Conservation (phyloP, 2,797 vertebrate species). For the Linurgus olivaceus region DNA sequence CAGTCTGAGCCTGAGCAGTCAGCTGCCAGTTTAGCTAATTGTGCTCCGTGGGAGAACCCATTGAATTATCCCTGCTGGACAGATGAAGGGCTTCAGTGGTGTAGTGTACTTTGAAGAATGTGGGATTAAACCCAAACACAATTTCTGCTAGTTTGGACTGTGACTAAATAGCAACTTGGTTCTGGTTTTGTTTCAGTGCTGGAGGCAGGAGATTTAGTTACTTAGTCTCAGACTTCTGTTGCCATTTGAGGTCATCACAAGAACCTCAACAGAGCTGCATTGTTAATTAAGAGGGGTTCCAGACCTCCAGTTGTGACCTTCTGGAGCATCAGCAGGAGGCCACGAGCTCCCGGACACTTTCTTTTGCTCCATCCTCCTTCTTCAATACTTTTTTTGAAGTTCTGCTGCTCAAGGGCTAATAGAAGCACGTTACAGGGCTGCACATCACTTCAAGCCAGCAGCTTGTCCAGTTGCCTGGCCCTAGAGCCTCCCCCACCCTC, state of each 20-base stretch:
- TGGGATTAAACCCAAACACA: not conserved
- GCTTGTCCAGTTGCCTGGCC: too few species aligned
- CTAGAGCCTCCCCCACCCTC: accelerated
- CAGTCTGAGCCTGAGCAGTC: not conserved
- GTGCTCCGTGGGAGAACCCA: accelerated
- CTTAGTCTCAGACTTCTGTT: not conserved
- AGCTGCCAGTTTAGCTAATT: not conserved
- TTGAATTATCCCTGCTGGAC: not conserved
- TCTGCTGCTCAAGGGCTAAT: not conserved
- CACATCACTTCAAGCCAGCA: not conserved
- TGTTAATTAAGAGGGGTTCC: accelerated
- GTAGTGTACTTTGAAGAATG: not conserved
- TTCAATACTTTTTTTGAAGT: not conserved
- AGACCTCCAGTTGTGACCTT: not conserved
- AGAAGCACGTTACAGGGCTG: not conserved
- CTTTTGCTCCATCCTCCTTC: not conserved
- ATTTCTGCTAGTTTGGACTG: not conserved
- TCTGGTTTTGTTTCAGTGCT: not conserved
- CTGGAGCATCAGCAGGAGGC: not conserved
- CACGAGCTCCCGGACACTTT: not conserved
- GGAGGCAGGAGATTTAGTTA: not conserved
- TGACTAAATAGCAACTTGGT: not conserved
- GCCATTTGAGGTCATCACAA: not conserved
- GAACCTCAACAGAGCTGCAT: not conserved
- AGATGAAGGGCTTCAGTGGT: not conserved